These are phyloP conservation scores for Uloborus diversus DNA, from an alignment of 1,140 invertebrate genomes.

Conservation along the genomic window DNA sequence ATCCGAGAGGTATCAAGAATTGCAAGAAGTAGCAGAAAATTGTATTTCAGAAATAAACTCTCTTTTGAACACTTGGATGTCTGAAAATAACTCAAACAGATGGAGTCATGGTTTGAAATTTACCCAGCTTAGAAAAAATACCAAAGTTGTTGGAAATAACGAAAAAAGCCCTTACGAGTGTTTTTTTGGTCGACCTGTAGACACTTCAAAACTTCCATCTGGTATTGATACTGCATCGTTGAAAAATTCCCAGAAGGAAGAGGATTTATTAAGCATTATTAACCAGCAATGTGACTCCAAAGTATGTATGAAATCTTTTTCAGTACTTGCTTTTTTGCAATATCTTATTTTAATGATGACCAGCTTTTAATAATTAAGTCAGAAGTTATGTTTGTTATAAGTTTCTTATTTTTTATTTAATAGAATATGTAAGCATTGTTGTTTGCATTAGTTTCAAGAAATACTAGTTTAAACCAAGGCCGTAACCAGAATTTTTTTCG, in stretches of 20 bases:
- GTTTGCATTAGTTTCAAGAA: background rate
- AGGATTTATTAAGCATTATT: constrained; percentile 24
- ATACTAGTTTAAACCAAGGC: too few relatives aligned
- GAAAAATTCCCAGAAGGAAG: constrained; percentile 17
- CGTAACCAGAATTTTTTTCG: too few relatives aligned
- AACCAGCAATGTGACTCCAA: constrained; percentile 22
- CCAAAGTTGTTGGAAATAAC: background rate
- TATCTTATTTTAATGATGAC: background rate
- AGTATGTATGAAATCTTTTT: constrained; percentile 10
- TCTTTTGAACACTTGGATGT: constrained; percentile 30
- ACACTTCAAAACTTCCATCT: background rate
- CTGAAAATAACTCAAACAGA: constrained; percentile 22
- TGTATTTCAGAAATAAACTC: constrained; percentile 26
- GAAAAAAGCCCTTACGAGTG: constrained; percentile 32
- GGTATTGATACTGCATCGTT: background rate
- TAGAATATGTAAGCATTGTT: background rate
- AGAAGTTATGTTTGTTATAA: background rate
- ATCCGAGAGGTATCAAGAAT: constrained; percentile 8
- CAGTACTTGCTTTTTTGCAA: background rate
- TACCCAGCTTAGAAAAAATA: constrained; percentile 37
- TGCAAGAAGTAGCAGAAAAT: constrained; percentile 41
- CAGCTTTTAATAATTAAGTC: background rate
- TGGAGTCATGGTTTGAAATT: constrained; percentile 39
- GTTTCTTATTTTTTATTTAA: background rate
- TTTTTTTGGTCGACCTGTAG: constrained; percentile 29